Percentiles rank a stretch among this genome's conserved stretches.
Conservation (phyloP, 1,140 invertebrate species). For the Drosophila busckii region DNA sequence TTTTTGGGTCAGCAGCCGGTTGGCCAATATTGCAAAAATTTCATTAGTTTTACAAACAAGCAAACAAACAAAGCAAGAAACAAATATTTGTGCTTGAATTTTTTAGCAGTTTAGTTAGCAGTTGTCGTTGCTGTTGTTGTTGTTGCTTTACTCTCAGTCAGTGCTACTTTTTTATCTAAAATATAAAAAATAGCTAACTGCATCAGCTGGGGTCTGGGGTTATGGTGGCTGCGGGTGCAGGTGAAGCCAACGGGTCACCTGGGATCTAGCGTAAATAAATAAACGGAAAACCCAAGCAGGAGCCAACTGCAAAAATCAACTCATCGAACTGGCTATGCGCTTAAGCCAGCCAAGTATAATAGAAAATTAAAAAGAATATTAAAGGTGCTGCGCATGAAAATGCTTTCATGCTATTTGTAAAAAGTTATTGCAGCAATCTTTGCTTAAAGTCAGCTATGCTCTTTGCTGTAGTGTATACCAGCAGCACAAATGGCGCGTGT, state of each 20-base stretch:
- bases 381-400: no score
- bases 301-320: conserved; percentile 1
- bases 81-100: conserved; percentile 72
- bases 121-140: conserved; percentile 12
- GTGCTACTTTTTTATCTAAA: conserved; percentile 56
- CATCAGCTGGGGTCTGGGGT: conserved; percentile 59
- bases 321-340: conserved; percentile 29
- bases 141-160: conserved; percentile 14
- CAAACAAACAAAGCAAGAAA: conserved; percentile 71
- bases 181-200: conserved; percentile 19
- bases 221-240: conserved; percentile 53
- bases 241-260: conserved; percentile 40
- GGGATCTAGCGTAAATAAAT: conserved; percentile 60
- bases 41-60: conserved; percentile 75
- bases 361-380: no score
- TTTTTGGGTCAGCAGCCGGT: conserved; percentile 52
- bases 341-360: no score
- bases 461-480: background rate
- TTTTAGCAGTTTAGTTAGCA: conserved; percentile 66
- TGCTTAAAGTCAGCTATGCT: no score
- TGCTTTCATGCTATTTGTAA: no score
- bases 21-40: conserved; percentile 72
- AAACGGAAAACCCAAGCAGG: conserved; percentile 22
- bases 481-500: conserved; percentile 21
- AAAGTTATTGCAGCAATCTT: no score